A percentile compares a stretch with the other conserved stretches of the same genome.
These are phyloP conservation scores for Trachops cirrhosus DNA, from an alignment of 2,797 vertebrate species.

Conservation along the genomic window DNA sequence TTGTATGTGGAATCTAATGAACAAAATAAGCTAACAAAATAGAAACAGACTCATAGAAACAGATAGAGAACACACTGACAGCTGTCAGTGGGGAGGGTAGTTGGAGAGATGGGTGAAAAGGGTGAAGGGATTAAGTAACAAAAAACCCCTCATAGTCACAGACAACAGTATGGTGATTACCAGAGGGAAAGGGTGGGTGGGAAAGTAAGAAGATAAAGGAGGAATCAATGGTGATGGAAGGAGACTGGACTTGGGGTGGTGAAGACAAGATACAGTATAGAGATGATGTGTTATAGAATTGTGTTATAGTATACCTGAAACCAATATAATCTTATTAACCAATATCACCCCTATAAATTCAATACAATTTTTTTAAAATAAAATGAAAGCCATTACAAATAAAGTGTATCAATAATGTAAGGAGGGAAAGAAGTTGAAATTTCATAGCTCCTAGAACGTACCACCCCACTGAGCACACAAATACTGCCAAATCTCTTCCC, in stretches of 20 bases:
- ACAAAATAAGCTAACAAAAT: neutral
- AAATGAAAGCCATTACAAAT: slow-evolving; percentile 63
- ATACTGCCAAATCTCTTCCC: slow-evolving; percentile 39
- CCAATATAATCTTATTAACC: neutral
- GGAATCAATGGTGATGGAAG: neutral
- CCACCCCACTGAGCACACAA: slow-evolving; percentile 36
- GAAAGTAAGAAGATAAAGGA: neutral
- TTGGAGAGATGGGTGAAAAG: neutral
- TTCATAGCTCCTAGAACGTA: slow-evolving; percentile 16
- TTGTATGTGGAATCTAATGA: neutral
- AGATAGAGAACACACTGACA: neutral
- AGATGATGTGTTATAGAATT: neutral
- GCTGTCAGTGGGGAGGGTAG: neutral
- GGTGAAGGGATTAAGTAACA: neutral
- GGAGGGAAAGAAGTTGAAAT: slow-evolving; percentile 41
- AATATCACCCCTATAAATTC: neutral
- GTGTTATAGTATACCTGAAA: neutral
- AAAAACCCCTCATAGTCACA: neutral
- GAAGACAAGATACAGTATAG: neutral
- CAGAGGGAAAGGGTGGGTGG: neutral
- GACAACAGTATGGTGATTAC: neutral
- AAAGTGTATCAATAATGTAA: slow-evolving; percentile 65
- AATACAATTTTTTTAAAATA: neutral
- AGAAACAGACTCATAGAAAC: neutral
- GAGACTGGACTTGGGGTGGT: neutral